These are phyloP conservation scores for Parasteatoda lunata DNA, from an alignment of 2,888 invertebrate species.

Conservation along the genomic window DNA sequence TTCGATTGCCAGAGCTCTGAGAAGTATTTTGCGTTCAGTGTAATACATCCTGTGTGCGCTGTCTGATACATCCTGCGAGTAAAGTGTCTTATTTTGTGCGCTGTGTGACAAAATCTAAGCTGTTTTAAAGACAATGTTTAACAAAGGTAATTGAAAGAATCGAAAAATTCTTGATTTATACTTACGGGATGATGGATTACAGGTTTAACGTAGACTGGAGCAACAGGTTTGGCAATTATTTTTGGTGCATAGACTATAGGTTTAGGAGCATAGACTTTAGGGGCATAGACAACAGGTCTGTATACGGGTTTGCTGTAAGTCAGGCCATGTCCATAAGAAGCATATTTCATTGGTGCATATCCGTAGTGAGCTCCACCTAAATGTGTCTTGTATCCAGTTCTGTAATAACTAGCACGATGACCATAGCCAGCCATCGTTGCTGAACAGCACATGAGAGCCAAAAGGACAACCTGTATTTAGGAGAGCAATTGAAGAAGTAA, in stretches of 20 bases:
- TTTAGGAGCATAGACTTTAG: background rate
- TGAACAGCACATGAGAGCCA: slow-evolving; percentile 25
- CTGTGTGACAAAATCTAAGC: too few species aligned
- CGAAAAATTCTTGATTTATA: background rate
- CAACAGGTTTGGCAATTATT: slow-evolving; percentile 27
- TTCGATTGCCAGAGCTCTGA: too few species aligned
- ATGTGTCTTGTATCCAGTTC: slow-evolving; percentile 28
- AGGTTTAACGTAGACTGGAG: slow-evolving; percentile 54
- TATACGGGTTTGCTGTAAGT: slow-evolving; percentile 5
- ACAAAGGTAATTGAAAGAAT: too few species aligned
- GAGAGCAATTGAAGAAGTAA: too few species aligned
- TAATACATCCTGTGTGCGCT: too few species aligned
- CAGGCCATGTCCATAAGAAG: background rate
- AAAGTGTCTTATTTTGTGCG: too few species aligned
- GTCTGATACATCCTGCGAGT: too few species aligned
- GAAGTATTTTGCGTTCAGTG: too few species aligned
- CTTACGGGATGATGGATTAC: slow-evolving; percentile 26
- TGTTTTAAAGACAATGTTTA: too few species aligned
- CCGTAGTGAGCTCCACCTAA: slow-evolving; percentile 44
- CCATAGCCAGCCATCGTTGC: slow-evolving; percentile 39
- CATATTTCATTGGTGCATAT: slow-evolving; percentile 23
- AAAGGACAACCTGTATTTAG: slow-evolving; percentile 10
- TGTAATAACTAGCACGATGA: slow-evolving; percentile 2
- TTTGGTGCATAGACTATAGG: slow-evolving; percentile 39
- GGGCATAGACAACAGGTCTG: slow-evolving; percentile 15